Conservation (phyloP, 2,113 vertebrate species). For the Sitta europaea region DNA sequence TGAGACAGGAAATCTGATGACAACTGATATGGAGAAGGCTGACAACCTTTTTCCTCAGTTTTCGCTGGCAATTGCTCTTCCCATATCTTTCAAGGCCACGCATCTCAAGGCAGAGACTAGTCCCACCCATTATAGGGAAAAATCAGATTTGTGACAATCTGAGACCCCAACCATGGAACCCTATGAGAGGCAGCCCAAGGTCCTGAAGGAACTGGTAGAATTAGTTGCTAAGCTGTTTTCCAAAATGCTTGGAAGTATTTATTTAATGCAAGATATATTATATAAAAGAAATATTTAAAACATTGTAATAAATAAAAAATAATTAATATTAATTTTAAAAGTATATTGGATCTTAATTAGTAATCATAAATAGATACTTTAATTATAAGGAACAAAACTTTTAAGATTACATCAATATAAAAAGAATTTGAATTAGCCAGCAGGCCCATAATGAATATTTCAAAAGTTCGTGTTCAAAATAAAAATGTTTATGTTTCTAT, state of each 20-base stretch:
- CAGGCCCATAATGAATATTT: slow-evolving; percentile 66
- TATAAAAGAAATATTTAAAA: not conserved
- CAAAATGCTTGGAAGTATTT: not conserved
- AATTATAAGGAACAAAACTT: slow-evolving; percentile 33
- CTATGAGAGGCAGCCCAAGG: not conserved
- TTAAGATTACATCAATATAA: slow-evolving; percentile 57
- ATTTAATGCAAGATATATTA: not conserved
- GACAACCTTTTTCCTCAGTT: not conserved
- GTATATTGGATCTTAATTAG: slow-evolving; percentile 32
- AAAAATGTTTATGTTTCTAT: slow-evolving; percentile 22
- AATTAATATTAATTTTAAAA: not conserved
- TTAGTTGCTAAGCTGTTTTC: not conserved
- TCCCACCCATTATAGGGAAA: rapidly evolving
- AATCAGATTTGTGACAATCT: not conserved
- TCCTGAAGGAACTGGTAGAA: not conserved
- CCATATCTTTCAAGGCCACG: rapidly evolving
- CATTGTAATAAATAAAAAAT: not conserved
- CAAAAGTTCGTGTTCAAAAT: slow-evolving; percentile 55
- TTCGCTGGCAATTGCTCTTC: not conserved
- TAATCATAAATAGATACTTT: slow-evolving; percentile 37
- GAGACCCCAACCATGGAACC: not conserved
- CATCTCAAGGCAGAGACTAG: not conserved
- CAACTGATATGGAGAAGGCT: not conserved
- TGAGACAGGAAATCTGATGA: not conserved
- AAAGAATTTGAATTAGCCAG: slow-evolving; percentile 40